Base-by-base conservation (phyloP, 2,113 vertebrate species). In the Heloderma charlesbogerti region DNA sequence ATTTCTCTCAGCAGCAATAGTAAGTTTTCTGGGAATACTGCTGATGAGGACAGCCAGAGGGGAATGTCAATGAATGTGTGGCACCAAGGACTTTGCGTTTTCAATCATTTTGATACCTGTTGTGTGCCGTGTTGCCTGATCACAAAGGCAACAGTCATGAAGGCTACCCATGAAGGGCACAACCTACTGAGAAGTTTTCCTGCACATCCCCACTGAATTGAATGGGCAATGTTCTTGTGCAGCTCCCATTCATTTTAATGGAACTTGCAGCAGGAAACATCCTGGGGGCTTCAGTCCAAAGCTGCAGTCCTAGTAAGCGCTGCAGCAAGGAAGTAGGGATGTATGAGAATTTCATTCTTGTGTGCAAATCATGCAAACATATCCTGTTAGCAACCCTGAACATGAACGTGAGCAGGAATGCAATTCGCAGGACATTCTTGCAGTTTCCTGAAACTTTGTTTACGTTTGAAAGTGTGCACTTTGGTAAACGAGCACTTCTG, bases 1-100 rank as follows among this genome's bases (percentile, higher is more conserved):
- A 96, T 94, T 92, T 89, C 94, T 92, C 72, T 95, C 91, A 93
- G 92, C 88, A 91, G 94, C 94, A 96, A 96, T 90, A 96, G 92
- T 95, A 94, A 93, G 96, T 96, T 80, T 93, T 93, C 94, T 96
- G 3, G 92, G 90, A 94, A 94, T 93, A 16, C 72, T 40, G 27
- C 34, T 85, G 40, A 67, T 92, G 88, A 79, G 84, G 92, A 90
- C 79, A 89, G 84, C 72, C 82, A 18, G 74, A 89, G 87, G 89
- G 54, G 88, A 96, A 96, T 94, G 90, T 51, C 94, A 94, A 96
- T 93, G 89, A 79, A 95, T 87, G 37, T 79, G 90, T 34, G 75
- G 88, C 78, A 72, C 18, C 1, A 10, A 87, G 48, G 90, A 66
- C 83, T 72, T 89, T 91, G 60, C 60, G 2, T 89, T 94, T 96